Evolutionary conservation across 2,888 invertebrate species (phyloP), one percentile per base, ranked within the genome.

Genomic region (Eupithecia tripunctaria): DNA sequence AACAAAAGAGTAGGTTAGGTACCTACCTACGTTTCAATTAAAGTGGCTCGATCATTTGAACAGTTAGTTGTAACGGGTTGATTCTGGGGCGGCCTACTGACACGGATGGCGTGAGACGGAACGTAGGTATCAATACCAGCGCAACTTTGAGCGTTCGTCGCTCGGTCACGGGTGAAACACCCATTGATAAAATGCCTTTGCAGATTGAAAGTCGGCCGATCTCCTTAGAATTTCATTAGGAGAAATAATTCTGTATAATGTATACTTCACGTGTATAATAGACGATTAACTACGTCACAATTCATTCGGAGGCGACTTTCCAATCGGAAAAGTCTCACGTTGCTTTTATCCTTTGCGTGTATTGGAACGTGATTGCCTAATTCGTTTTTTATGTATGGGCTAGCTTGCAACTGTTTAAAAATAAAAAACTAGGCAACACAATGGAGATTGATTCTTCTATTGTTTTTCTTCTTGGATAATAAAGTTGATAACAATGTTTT

Each of bases 11-110:
- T 79, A 56, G 64, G 36, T 64, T 38, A n/a, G n/a, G n/a, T n/a
- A n/a, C n/a, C n/a, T n/a, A n/a, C 36, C 21, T 63, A 38, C 63
- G 14, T 64, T 79, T 79, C 88, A 90, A 90, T 90, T 91, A 90
- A 86, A 86, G 81, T 80, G 81, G 81, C 79, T 82, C 86, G 86
- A 85, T 89, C 88, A 88, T 88, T 89, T 85, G 83, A 90, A 93
- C 94, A 91, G 94, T 94, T 94, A 94, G 86, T 76, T 79, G 89
- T 94, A 94, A 92, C 94, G 94, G 91, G 88, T 84, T 79, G 87
- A 89, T 91, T 89, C 89, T 90, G 88, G 89, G 88, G 82, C 90
- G 91, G 81, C 94, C 91, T 84, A 94, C 91, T 94, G 91, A 93
- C 94, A 93, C 89, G 87, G 87, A 89, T 90, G 86, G 85, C 86